A percentile compares a stretch with the other conserved stretches of the same genome.
Conservation (phyloP, 2,113 vertebrate species). For the Epinephelus lanceolatus region DNA sequence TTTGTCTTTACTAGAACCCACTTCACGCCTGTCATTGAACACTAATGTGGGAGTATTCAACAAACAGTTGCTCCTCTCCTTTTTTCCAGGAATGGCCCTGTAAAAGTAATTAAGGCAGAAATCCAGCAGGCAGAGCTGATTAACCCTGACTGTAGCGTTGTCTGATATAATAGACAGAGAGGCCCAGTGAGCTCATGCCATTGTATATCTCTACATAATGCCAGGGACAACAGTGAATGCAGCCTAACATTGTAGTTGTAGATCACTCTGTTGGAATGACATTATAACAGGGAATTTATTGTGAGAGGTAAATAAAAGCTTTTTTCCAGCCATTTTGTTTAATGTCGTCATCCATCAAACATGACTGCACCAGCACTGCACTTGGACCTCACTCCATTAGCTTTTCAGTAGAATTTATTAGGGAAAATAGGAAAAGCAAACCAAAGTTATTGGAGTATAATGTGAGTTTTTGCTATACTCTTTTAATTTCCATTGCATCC, state of each 20-base stretch:
- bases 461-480: not conserved
- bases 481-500: not conserved
- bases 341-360: not conserved
- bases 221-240: not conserved
- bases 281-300: not conserved
- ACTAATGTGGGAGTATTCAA: not conserved
- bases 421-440: not conserved
- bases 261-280: not conserved
- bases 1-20: not conserved
- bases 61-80: not conserved
- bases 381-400: too few species aligned
- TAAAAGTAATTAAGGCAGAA: conserved; percentile 18
- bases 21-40: not conserved
- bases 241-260: not conserved
- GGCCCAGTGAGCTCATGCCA: not conserved
- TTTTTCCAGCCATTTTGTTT: not conserved
- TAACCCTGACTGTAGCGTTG: not conserved
- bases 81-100: not conserved
- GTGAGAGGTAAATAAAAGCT: not conserved
- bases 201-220: not conserved
- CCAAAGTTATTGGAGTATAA: not conserved
- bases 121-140: not conserved
- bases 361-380: not conserved
- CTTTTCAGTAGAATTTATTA: too few species aligned
- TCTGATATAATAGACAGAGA: not conserved